These are phyloP conservation scores for Kryptopterus vitreolus DNA, from an alignment of 2,797 vertebrate species.

Conservation along the genomic window DNA sequence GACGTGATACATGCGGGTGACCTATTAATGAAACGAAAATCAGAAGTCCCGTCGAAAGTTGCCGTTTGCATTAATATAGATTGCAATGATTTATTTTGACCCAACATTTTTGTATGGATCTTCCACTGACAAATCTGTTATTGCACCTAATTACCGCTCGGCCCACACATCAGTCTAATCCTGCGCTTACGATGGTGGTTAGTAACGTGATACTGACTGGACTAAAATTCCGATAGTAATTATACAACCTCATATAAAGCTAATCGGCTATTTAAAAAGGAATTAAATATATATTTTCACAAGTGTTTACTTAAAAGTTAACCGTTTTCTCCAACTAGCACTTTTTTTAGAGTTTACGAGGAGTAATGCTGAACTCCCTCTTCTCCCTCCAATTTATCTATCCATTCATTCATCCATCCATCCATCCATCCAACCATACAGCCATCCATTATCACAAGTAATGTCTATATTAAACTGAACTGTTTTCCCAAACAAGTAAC, in stretches of 20 bases:
- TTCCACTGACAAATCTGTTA: neutral
- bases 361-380: neutral
- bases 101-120: neutral
- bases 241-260: neutral
- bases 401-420: neutral
- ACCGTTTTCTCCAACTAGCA: neutral
- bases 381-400: neutral
- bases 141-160: neutral
- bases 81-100: neutral
- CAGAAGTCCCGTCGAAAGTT: neutral
- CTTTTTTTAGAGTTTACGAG: neutral
- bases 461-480: no score
- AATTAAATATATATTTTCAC: neutral
- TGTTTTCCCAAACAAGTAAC: no score
- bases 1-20: neutral
- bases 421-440: no score
- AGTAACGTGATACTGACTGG: neutral
- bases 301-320: neutral
- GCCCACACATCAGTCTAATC: neutral
- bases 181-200: neutral
- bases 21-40: neutral
- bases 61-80: neutral
- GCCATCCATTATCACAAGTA: no score
- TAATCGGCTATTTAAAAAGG: neutral
- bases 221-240: neutral